Conservation (phyloP, 2,113 vertebrate genomes). For the Corythornis cristatus region DNA sequence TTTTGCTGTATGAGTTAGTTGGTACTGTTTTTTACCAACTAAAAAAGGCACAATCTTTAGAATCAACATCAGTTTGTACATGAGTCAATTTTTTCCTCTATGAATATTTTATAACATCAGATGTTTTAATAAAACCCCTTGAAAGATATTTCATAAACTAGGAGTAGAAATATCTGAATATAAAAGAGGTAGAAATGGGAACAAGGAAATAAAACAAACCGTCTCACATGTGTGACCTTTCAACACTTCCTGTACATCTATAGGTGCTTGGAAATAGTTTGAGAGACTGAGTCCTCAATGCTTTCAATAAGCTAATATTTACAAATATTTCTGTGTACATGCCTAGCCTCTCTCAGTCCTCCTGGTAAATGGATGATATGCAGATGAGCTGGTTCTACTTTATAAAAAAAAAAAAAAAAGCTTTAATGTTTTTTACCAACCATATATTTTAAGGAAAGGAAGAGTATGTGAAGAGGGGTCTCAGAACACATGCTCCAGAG, state of each 20-base stretch:
- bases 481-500: not conserved
- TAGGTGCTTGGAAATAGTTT: not conserved
- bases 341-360: not conserved
- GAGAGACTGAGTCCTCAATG: not conserved
- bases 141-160: not conserved
- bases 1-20: not conserved
- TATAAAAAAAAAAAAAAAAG: not conserved
- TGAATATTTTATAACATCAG: not conserved
- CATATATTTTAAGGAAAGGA: not conserved
- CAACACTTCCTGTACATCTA: not conserved
- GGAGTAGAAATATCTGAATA: not conserved
- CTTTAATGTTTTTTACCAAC: not conserved
- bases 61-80: not conserved
- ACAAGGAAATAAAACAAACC: not conserved
- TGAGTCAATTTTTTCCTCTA: not conserved
- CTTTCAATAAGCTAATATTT: not conserved
- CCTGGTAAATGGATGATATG: not conserved
- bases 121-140: not conserved
- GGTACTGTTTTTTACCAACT: not conserved
- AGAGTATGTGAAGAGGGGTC: fast-evolving
- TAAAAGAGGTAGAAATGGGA: not conserved
- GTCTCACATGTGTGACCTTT: fast-evolving
- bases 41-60: not conserved
- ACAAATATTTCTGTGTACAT: not conserved
- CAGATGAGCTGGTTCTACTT: not conserved